Evolutionary conservation across 2,888 invertebrate species (phyloP).

Genomic region (Drosophila algonquin): DNA sequence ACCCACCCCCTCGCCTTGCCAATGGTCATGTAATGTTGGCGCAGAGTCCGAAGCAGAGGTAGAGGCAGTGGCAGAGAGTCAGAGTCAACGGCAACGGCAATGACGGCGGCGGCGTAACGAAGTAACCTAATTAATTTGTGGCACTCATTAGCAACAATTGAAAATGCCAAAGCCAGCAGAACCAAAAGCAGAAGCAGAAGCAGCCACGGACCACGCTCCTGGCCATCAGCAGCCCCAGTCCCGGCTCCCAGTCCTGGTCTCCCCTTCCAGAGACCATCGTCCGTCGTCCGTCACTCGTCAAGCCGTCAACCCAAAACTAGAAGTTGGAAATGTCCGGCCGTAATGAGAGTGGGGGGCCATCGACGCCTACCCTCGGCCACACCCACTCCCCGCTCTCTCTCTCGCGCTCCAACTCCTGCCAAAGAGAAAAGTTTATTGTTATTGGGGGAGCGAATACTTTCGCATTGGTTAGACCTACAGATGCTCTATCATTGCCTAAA

Average conservation of each 20-base stretch:
- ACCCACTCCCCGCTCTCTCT: conserved; percentile 2
- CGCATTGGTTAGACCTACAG: background rate
- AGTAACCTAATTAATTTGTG: conserved; percentile 80
- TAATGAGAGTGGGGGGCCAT: conserved; percentile 46
- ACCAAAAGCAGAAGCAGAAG: conserved; percentile 26
- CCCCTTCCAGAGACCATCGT: background rate
- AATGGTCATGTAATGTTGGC: conserved; percentile 37
- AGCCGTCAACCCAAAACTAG: conserved; percentile 28
- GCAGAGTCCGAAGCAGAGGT: background rate
- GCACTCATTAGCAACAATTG: conserved; percentile 79
- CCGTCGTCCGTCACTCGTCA: conserved; percentile 48
- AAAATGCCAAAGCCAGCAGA: conserved; percentile 65
- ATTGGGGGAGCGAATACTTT: background rate
- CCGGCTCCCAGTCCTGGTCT: conserved; percentile 27
- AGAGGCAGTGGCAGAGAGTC: background rate
- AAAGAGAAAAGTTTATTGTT: conserved; percentile 33
- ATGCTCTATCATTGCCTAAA: conserved; percentile 42
- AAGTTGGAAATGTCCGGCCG: conserved; percentile 51
- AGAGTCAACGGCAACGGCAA: conserved; percentile 31
- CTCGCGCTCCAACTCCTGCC: conserved; percentile 31
- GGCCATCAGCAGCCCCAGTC: conserved; percentile 36
- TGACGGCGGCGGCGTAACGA: conserved; percentile 65
- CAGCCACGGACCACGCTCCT: conserved; percentile 31
- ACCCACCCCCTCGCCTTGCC: conserved; percentile 3
- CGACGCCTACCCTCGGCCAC: conserved; percentile 20